Base-by-base conservation (phyloP, 2,113 vertebrate genomes). In the Orthonyx spaldingii region DNA sequence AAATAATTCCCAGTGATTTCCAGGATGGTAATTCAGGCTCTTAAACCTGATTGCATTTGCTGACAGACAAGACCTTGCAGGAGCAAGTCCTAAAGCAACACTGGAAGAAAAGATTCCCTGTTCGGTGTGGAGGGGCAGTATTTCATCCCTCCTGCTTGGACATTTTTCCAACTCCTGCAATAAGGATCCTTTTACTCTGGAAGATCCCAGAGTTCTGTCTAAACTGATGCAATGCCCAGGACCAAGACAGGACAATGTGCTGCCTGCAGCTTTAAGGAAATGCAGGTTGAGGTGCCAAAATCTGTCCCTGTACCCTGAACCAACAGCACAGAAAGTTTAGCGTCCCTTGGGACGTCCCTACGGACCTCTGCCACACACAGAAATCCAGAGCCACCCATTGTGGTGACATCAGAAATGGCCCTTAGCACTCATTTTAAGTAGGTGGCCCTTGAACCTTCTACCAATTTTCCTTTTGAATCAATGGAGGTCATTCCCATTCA, bases 101-200 rank as follows among this genome's bases (percentile, higher is more conserved):
- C 35, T 39, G 86, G 76, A 94, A 96, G 85, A 96, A 95, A 96
- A 92, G 92, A 83, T 88, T 86, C 93, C 92, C 92, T 96, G 88
- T 95, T 94, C 32, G 5, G 39, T 26, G 35, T 71, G 72, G 60
- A 66, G 59, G 64, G 83, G 28, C 77, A 80, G 9, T 68, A 90
- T 94, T 95, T 93, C 82, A 94, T 68, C 79, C 68, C 52, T 92
- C 71, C 64, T 81, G 66, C 75, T 75, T 35, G 83, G 92, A 85
- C 22, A 15, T 17, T 44, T 66, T 75, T 84, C 85, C 94, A 95
- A 1, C 37, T 78, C 68, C 69, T 86, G 81, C 47, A 75, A 44
- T 42, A 89, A 82, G 2, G 13, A 84, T 89, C 61, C 47, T 81
- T 93, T 87, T 63, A 63, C 81, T 78, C 56, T 63, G 52, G 66